Base-by-base conservation (phyloP, 1,140 invertebrate species). In the Brachionus manjavacas region DNA sequence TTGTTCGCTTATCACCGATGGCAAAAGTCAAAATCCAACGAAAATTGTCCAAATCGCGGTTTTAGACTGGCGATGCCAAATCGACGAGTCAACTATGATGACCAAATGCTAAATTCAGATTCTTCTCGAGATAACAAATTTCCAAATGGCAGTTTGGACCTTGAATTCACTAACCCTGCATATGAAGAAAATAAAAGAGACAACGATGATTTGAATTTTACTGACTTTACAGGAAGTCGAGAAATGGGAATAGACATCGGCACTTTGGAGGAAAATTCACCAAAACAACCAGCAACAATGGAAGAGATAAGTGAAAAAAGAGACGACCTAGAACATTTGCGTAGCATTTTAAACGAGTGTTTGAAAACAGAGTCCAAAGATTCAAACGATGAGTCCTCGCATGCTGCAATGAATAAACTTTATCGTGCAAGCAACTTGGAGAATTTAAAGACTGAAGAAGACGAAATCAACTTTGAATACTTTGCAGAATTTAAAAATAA, bases 161-260 rank as follows among this genome's bases (percentile, higher is more conserved):
- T 81, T 20, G 16, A 81, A 20, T 81, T 81, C 23, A 43, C n/a
- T 11, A 81, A 81, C 39, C 79, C 49, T 11, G 52, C 16, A 25
- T 81, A 55, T 46, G 79, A 81, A 46, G 79, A 81, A 64, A 81
- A 68, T 46, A 14, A n/a, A 12, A 31, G 7, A 7, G 72, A 49
- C 52, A 41, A 64, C 28, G 31, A 28, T 39, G 31, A 72, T 41
- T 20, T 72, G 68, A 41, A 35, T 41, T 81, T 64, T 20, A 81
- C 79, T 9, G 79, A 81, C 60, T 81, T 81, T 68, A 81, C 79
- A 1, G 79, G 79, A 25, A 81, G 79, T 68, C 9, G 79, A 12
- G 79, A 81, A 43, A 52, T 81, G 9, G 79, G 79, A 8, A 81
- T 81, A 11, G 79, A 81, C 23, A 55, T 81, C 8, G 79, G 72